Conservation (phyloP, 2,888 invertebrate genomes). For the Phoronis australis region DNA sequence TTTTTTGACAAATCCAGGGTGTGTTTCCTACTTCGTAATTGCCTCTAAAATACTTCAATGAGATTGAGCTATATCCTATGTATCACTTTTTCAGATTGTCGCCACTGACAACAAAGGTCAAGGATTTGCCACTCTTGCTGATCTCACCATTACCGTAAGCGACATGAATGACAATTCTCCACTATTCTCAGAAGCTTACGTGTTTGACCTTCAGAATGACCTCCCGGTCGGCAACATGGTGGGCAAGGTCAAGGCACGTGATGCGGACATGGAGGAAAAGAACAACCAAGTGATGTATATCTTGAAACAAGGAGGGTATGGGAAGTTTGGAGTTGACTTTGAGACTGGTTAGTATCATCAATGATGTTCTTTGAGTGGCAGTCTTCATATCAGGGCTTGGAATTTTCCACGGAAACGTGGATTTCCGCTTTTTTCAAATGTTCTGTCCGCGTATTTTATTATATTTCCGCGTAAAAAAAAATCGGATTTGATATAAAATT, state of each 20-base stretch:
- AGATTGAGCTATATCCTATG: too few relatives aligned
- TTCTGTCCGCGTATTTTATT: too few relatives aligned
- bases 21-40: too few relatives aligned
- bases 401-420: too few relatives aligned
- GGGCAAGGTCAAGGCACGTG: constrained; percentile 7
- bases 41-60: too few relatives aligned
- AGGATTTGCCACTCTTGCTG: constrained; percentile 6
- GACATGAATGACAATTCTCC: constrained; percentile 15
- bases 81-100: too few relatives aligned
- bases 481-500: too few relatives aligned
- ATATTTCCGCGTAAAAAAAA: too few relatives aligned
- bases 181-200: constrained; percentile 3
- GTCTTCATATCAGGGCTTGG: too few relatives aligned
- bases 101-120: constrained; percentile 10
- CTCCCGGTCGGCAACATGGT: constrained; percentile 7
- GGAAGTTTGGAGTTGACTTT: constrained; percentile 13
- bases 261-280: constrained; percentile 7
- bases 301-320: constrained; percentile 12
- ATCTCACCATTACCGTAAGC: constrained; percentile 10
- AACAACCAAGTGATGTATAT: constrained; percentile 17
- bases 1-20: too few relatives aligned
- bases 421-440: too few relatives aligned
- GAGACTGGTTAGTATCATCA: constrained; percentile 9
- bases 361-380: too few relatives aligned
- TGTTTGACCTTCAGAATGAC: constrained; percentile 5